These are phyloP conservation scores for Notodonta ziczac DNA, from an alignment of 2,888 invertebrate genomes.

Conservation along the genomic window DNA sequence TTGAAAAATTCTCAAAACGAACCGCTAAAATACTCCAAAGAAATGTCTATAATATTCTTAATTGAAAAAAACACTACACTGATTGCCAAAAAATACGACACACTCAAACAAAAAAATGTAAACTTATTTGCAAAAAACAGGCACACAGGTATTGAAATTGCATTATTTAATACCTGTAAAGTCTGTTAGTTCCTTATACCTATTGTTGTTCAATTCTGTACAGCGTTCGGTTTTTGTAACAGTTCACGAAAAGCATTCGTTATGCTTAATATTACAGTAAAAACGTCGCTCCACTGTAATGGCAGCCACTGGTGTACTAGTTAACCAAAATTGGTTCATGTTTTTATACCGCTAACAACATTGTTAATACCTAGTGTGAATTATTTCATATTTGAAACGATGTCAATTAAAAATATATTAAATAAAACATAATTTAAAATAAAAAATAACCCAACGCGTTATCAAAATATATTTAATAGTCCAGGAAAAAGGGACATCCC, in stretches of 20 bases:
- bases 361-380: not conserved
- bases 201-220: conserved; percentile 23
- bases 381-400: no score
- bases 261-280: conserved; percentile 18
- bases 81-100: conserved; percentile 5
- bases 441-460: no score
- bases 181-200: conserved; percentile 18
- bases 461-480: no score
- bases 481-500: no score
- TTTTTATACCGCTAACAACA: not conserved
- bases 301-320: conserved; percentile 3
- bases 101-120: conserved; percentile 17
- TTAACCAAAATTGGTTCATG: not conserved
- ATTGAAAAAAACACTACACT: conserved; percentile 1
- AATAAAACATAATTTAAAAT: no score
- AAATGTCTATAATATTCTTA: conserved; percentile 10
- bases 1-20: no score
- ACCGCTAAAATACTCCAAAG: not conserved
- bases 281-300: conserved; percentile 13
- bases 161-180: conserved; percentile 20
- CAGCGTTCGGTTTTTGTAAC: conserved; percentile 21
- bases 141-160: conserved; percentile 20
- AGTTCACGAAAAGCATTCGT: conserved; percentile 24
- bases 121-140: conserved; percentile 11
- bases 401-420: no score